Conservation (phyloP, 2,797 vertebrate genomes). For the Semaprochilodus insignis region DNA sequence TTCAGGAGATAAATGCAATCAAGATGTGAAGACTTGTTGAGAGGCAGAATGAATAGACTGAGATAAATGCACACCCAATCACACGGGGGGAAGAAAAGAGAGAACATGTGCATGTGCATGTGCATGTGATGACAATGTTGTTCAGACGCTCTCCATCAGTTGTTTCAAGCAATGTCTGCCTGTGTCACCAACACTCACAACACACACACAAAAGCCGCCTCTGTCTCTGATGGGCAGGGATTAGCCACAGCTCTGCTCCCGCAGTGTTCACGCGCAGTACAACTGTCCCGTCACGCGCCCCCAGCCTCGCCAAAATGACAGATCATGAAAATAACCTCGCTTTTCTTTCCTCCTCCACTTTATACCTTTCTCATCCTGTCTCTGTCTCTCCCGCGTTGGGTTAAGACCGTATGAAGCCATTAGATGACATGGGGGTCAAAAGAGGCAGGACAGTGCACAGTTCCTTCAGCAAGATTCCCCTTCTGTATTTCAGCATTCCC, state of each 20-base stretch:
- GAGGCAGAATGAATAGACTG: not conserved
- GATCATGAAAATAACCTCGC: not conserved
- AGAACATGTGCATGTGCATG: not conserved
- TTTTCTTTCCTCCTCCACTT: not conserved
- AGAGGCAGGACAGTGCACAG: not conserved
- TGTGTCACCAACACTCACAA: not conserved
- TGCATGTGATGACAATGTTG: not conserved
- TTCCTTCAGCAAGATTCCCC: constrained; percentile 3
- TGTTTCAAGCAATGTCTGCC: not conserved
- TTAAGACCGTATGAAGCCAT: constrained; percentile 6
- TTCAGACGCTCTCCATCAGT: not conserved
- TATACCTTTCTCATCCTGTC: not conserved
- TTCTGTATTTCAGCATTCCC: too few relatives aligned
- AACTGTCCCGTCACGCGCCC: not conserved
- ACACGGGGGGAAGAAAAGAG: not conserved
- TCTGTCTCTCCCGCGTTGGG: not conserved
- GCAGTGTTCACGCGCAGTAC: not conserved
- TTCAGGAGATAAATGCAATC: constrained; percentile 39
- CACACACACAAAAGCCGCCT: not conserved
- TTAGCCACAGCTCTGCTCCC: not conserved
- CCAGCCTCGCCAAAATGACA: not conserved
- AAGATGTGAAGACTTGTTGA: not conserved
- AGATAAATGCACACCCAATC: constrained; percentile 13
- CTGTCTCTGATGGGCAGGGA: not conserved
- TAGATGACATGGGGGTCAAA: not conserved